phyloP scores from a whole-genome alignment of 1,140 invertebrate species.

The Leptinotarsa defecta region DNA sequence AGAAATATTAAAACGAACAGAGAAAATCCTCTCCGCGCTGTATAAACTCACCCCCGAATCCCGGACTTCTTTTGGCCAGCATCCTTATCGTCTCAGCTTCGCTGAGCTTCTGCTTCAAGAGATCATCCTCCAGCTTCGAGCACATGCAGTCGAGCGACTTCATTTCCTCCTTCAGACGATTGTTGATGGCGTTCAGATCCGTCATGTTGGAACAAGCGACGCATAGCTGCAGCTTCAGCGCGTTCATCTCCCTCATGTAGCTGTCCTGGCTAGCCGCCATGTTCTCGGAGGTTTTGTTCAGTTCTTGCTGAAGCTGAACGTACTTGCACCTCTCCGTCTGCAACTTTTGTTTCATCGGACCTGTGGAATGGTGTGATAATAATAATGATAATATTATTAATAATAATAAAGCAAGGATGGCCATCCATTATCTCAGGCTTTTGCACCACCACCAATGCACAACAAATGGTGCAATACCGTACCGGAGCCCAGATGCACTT shows the following conservation, averaged over 20 bases:
- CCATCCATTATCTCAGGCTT: too few species aligned
- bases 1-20: too few species aligned
- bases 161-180: slow-evolving; percentile 35
- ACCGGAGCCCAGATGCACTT: too few species aligned
- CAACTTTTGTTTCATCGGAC: slow-evolving; percentile 40
- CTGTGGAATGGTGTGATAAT: background rate
- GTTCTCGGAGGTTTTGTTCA: slow-evolving; percentile 36
- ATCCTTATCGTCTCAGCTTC: slow-evolving; percentile 49
- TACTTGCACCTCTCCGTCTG: slow-evolving; percentile 40
- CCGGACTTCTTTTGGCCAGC: slow-evolving; percentile 31
- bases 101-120: slow-evolving; percentile 50
- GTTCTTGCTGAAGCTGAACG: slow-evolving; percentile 37
- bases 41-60: background rate
- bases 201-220: slow-evolving; percentile 41
- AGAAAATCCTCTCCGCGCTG: too few species aligned
- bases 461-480: too few species aligned
- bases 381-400: too few species aligned
- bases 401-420: too few species aligned
- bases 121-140: slow-evolving; percentile 47
- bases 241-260: slow-evolving; percentile 38
- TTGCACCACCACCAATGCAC: too few species aligned
- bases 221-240: slow-evolving; percentile 45
- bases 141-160: slow-evolving; percentile 37
- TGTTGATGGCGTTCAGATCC: slow-evolving; percentile 36
- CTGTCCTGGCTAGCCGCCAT: slow-evolving; percentile 35